Base-by-base conservation (phyloP, 2,113 vertebrate genomes). In the Gymnarchus niloticus region DNA sequence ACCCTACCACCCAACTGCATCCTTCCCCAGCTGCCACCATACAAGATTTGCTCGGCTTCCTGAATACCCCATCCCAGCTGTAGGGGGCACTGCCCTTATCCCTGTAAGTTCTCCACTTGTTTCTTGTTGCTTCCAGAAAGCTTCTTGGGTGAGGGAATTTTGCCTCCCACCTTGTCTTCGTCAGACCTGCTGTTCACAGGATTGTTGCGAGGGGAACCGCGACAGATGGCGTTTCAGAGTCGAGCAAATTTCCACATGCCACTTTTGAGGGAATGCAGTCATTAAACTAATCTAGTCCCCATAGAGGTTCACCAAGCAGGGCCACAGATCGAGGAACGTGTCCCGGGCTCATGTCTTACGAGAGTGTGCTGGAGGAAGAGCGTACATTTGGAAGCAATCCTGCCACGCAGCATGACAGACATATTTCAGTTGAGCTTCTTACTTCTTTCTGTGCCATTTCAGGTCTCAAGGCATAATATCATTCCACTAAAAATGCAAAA, bases 241-340 rank as follows among this genome's bases (percentile, higher is more conserved):
- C 12, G 37, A 73, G 19, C 46, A 48, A 78, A 78, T 41, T n/a
- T 78, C 44, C 76, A 2, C 41, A 21, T 78, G 37, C 44, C 2
- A 37, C 3, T 78, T 78, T 37, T 48, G 76, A 78, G 76, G 52
- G 46, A 78, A 48, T 21, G 41, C 76, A 78, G 76, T n/a, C 44
- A 78, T 78, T 78, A 46, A 78, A 46, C 76, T 78, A 48, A 78
- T 78, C 44, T 41, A 78, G 21, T 7, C 76, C 76, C 76, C 46
- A 8, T 6, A 48, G 76, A 78, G 21, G 44, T 78, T 23, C 44
- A 23, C 21, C 0, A 8, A 21, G 44, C 44, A 78, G 37, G 76
- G 44, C 76, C 76, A 78, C 37, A 78, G 76, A 78, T 78, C 44
- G 44, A 78, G 46, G 76, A 48, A 73, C 23, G 76, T 78, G 76